Evolutionary conservation across 2,888 invertebrate species (phyloP), one percentile per base, ranked within the genome.

Genomic region (Drosophila pseudotalamancana): DNA sequence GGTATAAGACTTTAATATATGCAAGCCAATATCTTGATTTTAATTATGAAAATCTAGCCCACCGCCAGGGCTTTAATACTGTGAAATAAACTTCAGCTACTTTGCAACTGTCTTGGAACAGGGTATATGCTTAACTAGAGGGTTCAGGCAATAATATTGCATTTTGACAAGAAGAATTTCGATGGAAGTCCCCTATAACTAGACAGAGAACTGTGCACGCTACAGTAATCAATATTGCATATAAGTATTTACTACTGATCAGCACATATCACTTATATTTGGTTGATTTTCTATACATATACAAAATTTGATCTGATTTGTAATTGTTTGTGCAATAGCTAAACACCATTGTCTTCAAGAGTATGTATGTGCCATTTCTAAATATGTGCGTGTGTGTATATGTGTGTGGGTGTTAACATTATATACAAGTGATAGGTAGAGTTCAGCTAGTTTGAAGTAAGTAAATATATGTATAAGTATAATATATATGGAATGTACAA

Each of bases 401-500:
- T 27, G 16, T 31, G 29, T 42, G 25, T 46, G 37, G 32, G 29
- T 27, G 32, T 48, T 5, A 51, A 40, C 37, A 37, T 54, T 77
- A 65, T 72, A 40, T 72, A 72, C 55, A 72, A 72, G 27, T 48
- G 46, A 54, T 57, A 56, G 32, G 27, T 55, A 68, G 35, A 68
- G 39, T 54, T 29, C 50, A 69, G 46, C 37, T 69, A 50, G 9
- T 51, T 63, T 54, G 54, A 54, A 61, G 48, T 61, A 45, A 59
- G 56, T 50, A 55, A 53, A 55, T 57, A 40, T 75, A 59, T 25
- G 14, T 42, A 37, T 76, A 60, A 55, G 14, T 57, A 61, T 70
- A 34, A 69, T 51, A 62, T 60, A 62, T 65, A 57, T 72, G 88
- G 88, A 84, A 84, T 84, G 88, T 88, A 85, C 69, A 83, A 88